Percentiles rank a stretch among this genome's conserved stretches.
These are phyloP conservation scores for Diloba caeruleocephala DNA, from an alignment of 2,888 invertebrate species.

Conservation along the genomic window DNA sequence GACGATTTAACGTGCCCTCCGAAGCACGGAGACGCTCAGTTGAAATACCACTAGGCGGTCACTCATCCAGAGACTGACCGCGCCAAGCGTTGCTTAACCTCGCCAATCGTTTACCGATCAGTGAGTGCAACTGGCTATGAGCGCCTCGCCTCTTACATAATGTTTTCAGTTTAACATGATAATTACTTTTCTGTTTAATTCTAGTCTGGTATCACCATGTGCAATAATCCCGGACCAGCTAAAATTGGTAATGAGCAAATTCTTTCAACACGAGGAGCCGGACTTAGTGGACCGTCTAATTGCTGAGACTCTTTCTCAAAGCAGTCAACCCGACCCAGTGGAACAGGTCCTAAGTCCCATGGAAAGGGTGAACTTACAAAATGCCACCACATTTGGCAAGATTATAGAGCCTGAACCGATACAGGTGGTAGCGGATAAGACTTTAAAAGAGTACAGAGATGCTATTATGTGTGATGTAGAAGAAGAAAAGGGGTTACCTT, in stretches of 20 bases:
- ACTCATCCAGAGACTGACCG: too few relatives aligned
- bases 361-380: constrained; percentile 65
- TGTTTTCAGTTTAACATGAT: too few relatives aligned
- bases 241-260: constrained; percentile 55
- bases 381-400: constrained; percentile 59
- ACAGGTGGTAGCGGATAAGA: constrained; percentile 54
- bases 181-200: background rate
- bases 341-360: constrained; percentile 67
- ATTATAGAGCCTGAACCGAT: constrained; percentile 53
- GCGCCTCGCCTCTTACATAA: too few relatives aligned
- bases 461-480: constrained; percentile 58
- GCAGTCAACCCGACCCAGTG: constrained; percentile 64
- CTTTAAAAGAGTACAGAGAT: constrained; percentile 69
- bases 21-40: too few relatives aligned
- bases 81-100: too few relatives aligned
- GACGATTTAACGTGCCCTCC: too few relatives aligned
- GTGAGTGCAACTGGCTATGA: too few relatives aligned
- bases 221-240: constrained; percentile 61
- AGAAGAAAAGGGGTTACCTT: constrained; percentile 57
- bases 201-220: constrained; percentile 58
- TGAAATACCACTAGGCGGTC: too few relatives aligned
- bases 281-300: constrained; percentile 66
- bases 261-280: constrained; percentile 59
- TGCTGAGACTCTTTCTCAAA: constrained; percentile 66
- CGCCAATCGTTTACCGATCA: too few relatives aligned